Evolutionary conservation across 1,140 invertebrate genomes (phyloP), one percentile per base, ranked within the genome.

Genomic region (Cydia splendana): DNA sequence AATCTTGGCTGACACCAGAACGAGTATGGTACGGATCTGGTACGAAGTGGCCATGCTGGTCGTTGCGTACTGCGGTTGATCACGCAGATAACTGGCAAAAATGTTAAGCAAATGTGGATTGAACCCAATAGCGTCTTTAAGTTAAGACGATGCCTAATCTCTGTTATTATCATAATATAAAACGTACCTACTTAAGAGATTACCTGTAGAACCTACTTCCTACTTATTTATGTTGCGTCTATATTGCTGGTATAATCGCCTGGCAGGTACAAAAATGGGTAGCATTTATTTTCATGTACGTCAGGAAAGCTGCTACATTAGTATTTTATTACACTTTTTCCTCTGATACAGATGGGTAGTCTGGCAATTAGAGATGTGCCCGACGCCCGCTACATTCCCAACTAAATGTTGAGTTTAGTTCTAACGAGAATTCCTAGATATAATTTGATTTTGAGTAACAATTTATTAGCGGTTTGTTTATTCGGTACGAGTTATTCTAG

Each of bases 281-380:
- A 30, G n/a, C 15, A 69, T 69, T 69, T 69, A 38, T 69, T 69
- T 69, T 69, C 65, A 38, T 69, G 38, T 69, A 69, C 65, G 65
- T 69, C 65, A 69, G 34, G 13, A 69, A 38, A 69, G 30, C n/a
- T 38, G 30, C 15, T 69, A 67, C 65, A 67, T 38, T 69, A 69
- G 30, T 69, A 38, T 38, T 69, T 69, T 69, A n/a, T 30, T 69
- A n/a, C 65, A 28, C 4, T 13, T 69, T 69, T 69, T 38, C 65
- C 65, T 69, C 12, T 2, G 30, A n/a, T 9, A 42, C 65, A 34
- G 12, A 51, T 42, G 38, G 65, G 48, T 15, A 15, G 48, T n/a
- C 7, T 18, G 9, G 7, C n/a, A 57, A 57, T 57, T 57, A 20
- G n/a, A 18, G 53, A 20, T 18, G 18, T 57, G n/a, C n/a, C 4